Base-by-base conservation (phyloP, 2,797 vertebrate species). In the Sus cebifrons region DNA sequence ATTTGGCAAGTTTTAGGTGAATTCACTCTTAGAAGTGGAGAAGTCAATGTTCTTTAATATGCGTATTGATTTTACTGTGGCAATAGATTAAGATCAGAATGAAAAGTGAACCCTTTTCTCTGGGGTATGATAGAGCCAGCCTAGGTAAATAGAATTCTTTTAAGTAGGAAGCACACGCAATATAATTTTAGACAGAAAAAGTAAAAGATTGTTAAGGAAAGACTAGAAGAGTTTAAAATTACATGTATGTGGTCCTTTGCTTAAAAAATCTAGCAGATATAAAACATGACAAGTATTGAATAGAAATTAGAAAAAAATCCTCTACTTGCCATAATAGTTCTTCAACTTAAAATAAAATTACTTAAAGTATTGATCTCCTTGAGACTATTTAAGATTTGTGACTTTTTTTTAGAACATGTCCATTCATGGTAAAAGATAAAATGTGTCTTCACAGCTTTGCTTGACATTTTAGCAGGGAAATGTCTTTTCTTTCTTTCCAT, bases 81-180 rank as follows among this genome's bases (percentile, higher is more conserved):
- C 23, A 29, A 16, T 84, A 97, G 54, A 84, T 84, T 86, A 84
- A 70, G 52, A 36, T 95, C 67, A 70, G 85, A 92, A 90, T 96
- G 71, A 91, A 90, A 89, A 87, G 60, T 75, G 27, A 54, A 36
- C 7, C 29, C 29, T 91, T 73, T 97, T 81, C 68, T 82, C n/a
- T 65, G 70, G 75, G 29, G 40, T 56, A 21, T 85, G 68, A 65
- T 52, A 84, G 17, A 44, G 73, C 12, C 40, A 71, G 8, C 3
- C 52, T 93, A 16, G 36, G 6, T 29, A 56, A 58, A 78, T 64
- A 36, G 49, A 40, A 32, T 89, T 85, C 8, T 85, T 92, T 89
- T 32, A 56, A 74, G 60, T 52, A 64, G 36, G 14, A 93, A 91
- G 56, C 18, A 27, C 60, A 75, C 6, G n/a, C 11, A 27, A 6